These are phyloP conservation scores for Diarsia rubi DNA, from an alignment of 2,888 invertebrate species.

Conservation along the genomic window DNA sequence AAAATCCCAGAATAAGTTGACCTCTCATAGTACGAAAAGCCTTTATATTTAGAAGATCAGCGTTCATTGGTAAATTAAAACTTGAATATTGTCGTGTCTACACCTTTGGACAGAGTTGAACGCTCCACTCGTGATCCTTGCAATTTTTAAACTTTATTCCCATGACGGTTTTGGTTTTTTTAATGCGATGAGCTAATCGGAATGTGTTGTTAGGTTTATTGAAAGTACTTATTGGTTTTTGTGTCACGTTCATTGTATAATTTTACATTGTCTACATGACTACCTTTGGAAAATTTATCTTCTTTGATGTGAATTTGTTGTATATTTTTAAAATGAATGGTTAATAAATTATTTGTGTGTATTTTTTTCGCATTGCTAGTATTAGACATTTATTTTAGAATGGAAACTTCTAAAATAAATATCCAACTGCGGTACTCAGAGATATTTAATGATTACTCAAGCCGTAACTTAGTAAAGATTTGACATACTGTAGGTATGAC, in stretches of 20 bases:
- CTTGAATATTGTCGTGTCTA: constrained; percentile 17
- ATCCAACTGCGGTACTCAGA: too few species aligned
- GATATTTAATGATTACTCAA: too few species aligned
- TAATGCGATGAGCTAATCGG: constrained; percentile 49
- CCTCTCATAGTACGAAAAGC: not conserved
- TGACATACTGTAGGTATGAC: too few species aligned
- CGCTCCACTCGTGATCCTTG: constrained; percentile 57
- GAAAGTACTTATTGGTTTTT: constrained; percentile 23
- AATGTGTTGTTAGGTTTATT: constrained; percentile 22
- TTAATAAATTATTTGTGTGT: too few species aligned
- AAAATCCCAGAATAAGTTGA: constrained; percentile 9
- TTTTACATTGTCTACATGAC: not conserved
- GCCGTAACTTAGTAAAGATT: too few species aligned
- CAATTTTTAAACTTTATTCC: constrained; percentile 63
- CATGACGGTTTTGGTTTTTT: constrained; percentile 63
- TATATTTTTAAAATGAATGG: not conserved
- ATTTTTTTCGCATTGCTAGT: not conserved
- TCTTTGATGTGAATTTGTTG: not conserved
- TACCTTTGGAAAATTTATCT: not conserved
- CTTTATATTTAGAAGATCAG: not conserved
- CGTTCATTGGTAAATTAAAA: not conserved
- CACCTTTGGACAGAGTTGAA: constrained; percentile 70
- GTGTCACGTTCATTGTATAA: not conserved
- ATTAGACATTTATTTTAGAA: not conserved
- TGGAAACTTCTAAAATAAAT: not conserved